Base-by-base conservation (phyloP, 2,113 vertebrate species). In the Poeciliopsis turrubarensis region DNA sequence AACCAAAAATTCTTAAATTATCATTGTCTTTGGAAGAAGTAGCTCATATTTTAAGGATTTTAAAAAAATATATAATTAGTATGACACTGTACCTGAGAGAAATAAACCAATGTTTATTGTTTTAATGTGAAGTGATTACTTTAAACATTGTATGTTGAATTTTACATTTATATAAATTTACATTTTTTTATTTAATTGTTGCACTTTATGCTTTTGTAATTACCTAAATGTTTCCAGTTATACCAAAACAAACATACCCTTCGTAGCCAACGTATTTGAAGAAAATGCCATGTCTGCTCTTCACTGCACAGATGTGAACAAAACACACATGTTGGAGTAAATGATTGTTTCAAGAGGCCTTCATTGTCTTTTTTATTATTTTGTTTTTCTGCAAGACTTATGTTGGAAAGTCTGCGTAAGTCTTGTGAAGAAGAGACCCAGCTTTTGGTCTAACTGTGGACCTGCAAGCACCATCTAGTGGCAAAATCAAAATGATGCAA, bases 181-280 rank as follows among this genome's bases (percentile, higher is more conserved):
- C 84, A 41, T 80, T 69, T 83, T 81, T 61, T 64, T 83, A 70
- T 85, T 83, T 83, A 79, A 83, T 72, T 82, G 83, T 84, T 89
- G 91, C 91, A 92, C 91, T 92, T 92, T 92, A 92, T 86, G 75
- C 87, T 89, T 82, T 82, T 89, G 73, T 87, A 60, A 77, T 81
- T 57, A 25, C 37, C 74, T 73, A 77, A 65, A 79, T 76, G 78
- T 88, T 26, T 78, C 60, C 1, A 5, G 77, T 62, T 79, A 64
- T n/a, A 31, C 4, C 27, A 1, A 65, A 63, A 37, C 22, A 25
- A n/a, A 32, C 41, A 22, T 25, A n/a, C 39, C 68, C 54, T 44
- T 51, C 26, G 60, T 25, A 54, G 60, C 60, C 60, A 72, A 72
- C 44, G 65, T 0, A 14, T 81, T 37, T 32, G 26, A 47, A 62